phyloP scores from a whole-genome alignment of 2,113 vertebrate species.

The Solenodon paradoxus region DNA sequence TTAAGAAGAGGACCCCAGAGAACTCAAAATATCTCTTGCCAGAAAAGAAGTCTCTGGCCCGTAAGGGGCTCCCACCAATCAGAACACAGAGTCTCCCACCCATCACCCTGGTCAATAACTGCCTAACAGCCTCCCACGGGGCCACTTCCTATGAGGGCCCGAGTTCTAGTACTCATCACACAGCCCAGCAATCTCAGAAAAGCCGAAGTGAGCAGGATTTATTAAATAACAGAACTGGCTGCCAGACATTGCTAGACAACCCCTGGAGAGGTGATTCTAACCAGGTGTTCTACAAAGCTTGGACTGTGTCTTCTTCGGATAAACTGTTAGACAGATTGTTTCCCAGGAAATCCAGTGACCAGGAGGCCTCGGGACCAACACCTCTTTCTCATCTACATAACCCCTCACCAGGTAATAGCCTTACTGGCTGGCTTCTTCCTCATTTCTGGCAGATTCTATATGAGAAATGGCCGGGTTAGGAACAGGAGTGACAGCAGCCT shows the following conservation, averaged over 20 bases:
- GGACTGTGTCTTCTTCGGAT: slow-evolving; percentile 80
- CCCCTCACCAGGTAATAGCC: slow-evolving; percentile 84
- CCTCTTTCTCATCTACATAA: slow-evolving; percentile 83
- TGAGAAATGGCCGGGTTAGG: not conserved
- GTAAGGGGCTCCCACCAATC: slow-evolving; percentile 82
- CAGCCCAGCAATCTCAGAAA: slow-evolving; percentile 84
- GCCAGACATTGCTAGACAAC: slow-evolving; percentile 73
- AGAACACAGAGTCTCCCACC: slow-evolving; percentile 89
- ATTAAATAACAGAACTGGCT: slow-evolving; percentile 80
- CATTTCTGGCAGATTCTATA: not conserved
- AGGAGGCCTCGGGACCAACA: slow-evolving; percentile 79
- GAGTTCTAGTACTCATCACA: slow-evolving; percentile 68
- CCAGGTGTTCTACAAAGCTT: slow-evolving; percentile 81
- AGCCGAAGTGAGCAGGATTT: slow-evolving; percentile 87
- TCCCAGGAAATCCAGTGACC: slow-evolving; percentile 73
- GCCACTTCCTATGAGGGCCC: slow-evolving; percentile 62
- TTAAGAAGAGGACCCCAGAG: slow-evolving; percentile 80
- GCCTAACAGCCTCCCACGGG: slow-evolving; percentile 79
- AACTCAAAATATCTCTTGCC: slow-evolving; percentile 78
- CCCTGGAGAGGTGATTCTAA: slow-evolving; percentile 81
- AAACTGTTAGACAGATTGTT: slow-evolving; percentile 82
- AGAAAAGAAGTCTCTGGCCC: slow-evolving; percentile 79
- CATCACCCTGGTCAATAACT: slow-evolving; percentile 81
- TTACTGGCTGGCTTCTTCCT: not conserved
- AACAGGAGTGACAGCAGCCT: not conserved